phyloP scores from a whole-genome alignment of 2,113 vertebrate species.

The Microcebus tavaratra region DNA sequence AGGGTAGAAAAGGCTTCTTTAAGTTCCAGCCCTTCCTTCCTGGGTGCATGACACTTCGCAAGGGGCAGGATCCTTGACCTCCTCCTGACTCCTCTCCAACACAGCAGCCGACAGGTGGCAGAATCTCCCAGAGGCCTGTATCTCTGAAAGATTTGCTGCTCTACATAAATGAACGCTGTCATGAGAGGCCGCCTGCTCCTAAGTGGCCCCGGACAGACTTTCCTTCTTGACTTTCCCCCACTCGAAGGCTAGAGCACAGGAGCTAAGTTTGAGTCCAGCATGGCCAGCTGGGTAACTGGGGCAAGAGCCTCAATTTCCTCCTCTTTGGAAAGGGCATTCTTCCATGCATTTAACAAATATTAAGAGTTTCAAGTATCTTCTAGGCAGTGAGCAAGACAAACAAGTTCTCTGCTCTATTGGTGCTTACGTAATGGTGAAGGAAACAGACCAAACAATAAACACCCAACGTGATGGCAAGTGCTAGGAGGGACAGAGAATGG shows the following conservation, averaged over 20 bases:
- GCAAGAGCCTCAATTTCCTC: background rate
- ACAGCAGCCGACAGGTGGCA: background rate
- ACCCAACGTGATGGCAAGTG: background rate
- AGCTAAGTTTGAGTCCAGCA: background rate
- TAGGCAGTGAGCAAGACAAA: background rate
- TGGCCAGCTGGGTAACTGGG: background rate
- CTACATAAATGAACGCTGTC: background rate
- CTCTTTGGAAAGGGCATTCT: background rate
- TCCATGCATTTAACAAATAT: background rate
- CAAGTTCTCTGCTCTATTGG: background rate
- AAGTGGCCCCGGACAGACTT: background rate
- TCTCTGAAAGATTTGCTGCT: background rate
- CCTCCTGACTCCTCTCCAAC: background rate
- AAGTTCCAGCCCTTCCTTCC: background rate
- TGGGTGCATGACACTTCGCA: background rate
- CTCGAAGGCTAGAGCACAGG: background rate
- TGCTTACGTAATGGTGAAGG: background rate
- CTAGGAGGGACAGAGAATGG: background rate
- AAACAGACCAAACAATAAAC: background rate
- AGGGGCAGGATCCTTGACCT: background rate
- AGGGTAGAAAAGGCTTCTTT: background rate
- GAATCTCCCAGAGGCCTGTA: background rate
- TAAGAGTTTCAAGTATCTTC: background rate
- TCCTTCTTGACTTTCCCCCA: background rate
- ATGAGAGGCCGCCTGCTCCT: constrained; percentile 12